A percentile compares a stretch with the other conserved stretches of the same genome.
phyloP scores from a whole-genome alignment of 2,797 vertebrate species.

The Pelobates cultripes region DNA sequence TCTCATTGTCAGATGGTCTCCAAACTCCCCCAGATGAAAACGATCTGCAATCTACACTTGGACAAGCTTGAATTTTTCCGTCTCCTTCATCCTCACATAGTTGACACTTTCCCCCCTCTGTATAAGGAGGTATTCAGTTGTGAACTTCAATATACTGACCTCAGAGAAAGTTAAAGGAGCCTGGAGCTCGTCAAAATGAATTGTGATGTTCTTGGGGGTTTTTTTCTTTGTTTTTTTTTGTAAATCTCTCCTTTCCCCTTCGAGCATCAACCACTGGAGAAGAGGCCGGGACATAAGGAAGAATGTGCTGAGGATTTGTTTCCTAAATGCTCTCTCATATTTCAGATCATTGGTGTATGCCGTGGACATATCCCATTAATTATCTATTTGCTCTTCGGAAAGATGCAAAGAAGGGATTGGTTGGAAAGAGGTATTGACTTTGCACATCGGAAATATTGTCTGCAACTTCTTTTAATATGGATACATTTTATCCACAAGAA shows the following conservation, averaged over 20 bases:
- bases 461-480: background rate
- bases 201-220: background rate
- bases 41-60: conserved; percentile 90
- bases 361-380: background rate
- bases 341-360: background rate
- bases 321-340: background rate
- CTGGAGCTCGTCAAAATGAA: background rate
- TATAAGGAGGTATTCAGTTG: conserved; percentile 89
- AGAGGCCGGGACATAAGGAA: background rate
- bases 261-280: background rate
- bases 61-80: conserved; percentile 93
- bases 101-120: conserved; percentile 85
- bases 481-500: background rate
- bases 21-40: conserved; percentile 87
- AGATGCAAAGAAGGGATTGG: background rate
- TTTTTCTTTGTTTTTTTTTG: too few relatives aligned
- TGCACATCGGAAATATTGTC: background rate
- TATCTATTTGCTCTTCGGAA: background rate
- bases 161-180: conserved; percentile 77
- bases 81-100: conserved; percentile 85
- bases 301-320: background rate
- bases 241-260: background rate
- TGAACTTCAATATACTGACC: conserved; percentile 85
- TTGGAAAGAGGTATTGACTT: background rate
- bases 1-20: conserved; percentile 80